Base-by-base conservation (phyloP, 2,888 invertebrate genomes). In the Tribolium freemani region DNA sequence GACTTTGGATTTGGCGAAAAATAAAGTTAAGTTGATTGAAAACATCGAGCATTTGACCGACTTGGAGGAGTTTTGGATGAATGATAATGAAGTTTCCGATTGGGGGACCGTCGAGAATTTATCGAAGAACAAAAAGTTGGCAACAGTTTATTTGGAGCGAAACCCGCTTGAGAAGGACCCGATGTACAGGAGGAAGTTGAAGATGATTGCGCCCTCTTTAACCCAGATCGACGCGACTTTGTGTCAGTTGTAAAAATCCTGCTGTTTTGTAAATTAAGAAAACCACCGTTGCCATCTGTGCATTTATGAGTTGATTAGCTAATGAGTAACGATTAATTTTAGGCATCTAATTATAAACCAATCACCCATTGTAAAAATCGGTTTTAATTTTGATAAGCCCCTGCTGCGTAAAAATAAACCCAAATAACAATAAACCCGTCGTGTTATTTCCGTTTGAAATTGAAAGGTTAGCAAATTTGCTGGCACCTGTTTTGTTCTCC, bases 21-120 rank as follows among this genome's bases (percentile, higher is more conserved):
- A 99, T 86, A 91, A 92, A 83, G 93, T 99, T 16, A 90, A 91
- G 44, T 88, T 86, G 1, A 92, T 99, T 75, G 91, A 93, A 74
- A 96, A 96, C 84, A 85, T 99, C 8, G 87, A 88, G 8, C 93
- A 94, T 84, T 89, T 99, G 80, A 84, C 79, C 1, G 88, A 92
- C n/a, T 88, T 99, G 75, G 93, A 96, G 83, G 99, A 99, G 86
- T 91, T 99, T 81, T 99, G 99, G 99, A 87, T 98, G 73, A 99
- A 99, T 84, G 93, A 98, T 87, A 98, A 99, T 86, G 88, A 91
- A 79, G 90, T 99, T 51, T 87, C 91, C 51, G 93, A 94, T 54
- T 99, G 98, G 98, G 89, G 89, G 11, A 93, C 93, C 13, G 84
- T 99, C 1, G 94, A 97, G 38, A 88, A 90, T 63, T 88, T 99